Conservation (phyloP, 1,140 invertebrate species). For the Paramacrobiotus metropolitanus region DNA sequence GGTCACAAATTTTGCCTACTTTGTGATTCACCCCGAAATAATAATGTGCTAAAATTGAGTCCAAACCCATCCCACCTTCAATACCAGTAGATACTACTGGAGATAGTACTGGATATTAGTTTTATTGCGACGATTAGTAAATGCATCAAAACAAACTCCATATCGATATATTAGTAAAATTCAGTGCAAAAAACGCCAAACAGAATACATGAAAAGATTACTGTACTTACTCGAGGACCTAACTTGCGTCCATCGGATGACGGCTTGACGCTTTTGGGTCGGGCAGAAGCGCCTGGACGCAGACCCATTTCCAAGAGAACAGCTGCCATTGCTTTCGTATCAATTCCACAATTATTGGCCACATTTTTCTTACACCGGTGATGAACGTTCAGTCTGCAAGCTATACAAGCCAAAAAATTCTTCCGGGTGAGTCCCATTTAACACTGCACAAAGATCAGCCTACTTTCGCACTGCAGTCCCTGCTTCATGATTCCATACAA, state of each 20-base stretch:
- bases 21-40: too few species aligned
- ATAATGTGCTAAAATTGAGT: too few species aligned
- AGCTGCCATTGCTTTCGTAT: slow-evolving; percentile 83
- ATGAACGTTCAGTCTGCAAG: slow-evolving; percentile 91
- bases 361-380: slow-evolving; percentile 97
- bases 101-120: too few species aligned
- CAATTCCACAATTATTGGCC: slow-evolving; percentile 95
- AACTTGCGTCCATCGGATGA: too few species aligned
- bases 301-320: slow-evolving; percentile 73
- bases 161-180: too few species aligned
- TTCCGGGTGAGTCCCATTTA: too few species aligned
- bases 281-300: slow-evolving; percentile 49
- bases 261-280: slow-evolving; percentile 33
- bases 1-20: too few species aligned
- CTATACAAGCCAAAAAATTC: slow-evolving; percentile 32
- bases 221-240: slow-evolving; percentile 39
- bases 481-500: slow-evolving; percentile 88
- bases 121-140: too few species aligned
- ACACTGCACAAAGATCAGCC: too few species aligned
- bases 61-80: too few species aligned
- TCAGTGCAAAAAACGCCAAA: slow-evolving; percentile 11
- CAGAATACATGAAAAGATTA: slow-evolving; percentile 3
- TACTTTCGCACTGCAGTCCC: slow-evolving; percentile 88
- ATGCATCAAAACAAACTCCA: too few species aligned
- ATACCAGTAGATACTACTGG: too few species aligned